phyloP scores from a whole-genome alignment of 2,888 invertebrate genomes.

The Alloscopus bannaensis region DNA sequence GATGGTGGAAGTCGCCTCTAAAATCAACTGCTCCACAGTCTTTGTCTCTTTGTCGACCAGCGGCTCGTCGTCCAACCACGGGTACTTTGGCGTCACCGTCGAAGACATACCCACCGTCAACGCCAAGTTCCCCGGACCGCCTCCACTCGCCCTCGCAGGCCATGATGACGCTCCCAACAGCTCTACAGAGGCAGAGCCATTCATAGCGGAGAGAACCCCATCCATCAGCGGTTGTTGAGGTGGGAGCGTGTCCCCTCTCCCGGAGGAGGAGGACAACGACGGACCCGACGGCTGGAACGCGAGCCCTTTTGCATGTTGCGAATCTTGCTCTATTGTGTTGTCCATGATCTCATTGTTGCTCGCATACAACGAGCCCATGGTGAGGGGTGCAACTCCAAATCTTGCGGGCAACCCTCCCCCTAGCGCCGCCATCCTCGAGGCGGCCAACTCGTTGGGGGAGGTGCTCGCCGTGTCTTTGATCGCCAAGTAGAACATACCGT shows the following conservation, averaged over 20 bases:
- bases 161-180: slow-evolving; percentile 31
- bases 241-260: background rate
- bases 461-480: slow-evolving; percentile 64
- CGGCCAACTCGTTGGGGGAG: slow-evolving; percentile 69
- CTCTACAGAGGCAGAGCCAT: slow-evolving; percentile 37
- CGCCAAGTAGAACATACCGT: slow-evolving; percentile 71
- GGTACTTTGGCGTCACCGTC: slow-evolving; percentile 66
- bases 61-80: slow-evolving; percentile 77
- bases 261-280: slow-evolving; percentile 11
- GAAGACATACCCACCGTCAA: slow-evolving; percentile 59
- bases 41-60: slow-evolving; percentile 80
- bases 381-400: slow-evolving; percentile 24
- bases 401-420: slow-evolving; percentile 9
- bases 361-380: slow-evolving; percentile 13
- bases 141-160: background rate
- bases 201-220: background rate
- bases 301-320: background rate
- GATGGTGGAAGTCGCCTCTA: slow-evolving; percentile 77
- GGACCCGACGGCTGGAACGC: slow-evolving; percentile 6
- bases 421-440: slow-evolving; percentile 56
- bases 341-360: slow-evolving; percentile 2
- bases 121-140: slow-evolving; percentile 8
- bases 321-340: background rate
- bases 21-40: slow-evolving; percentile 84
- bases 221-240: background rate